These are phyloP conservation scores for Microdon myrmicae DNA, from an alignment of 2,888 invertebrate species.

Conservation along the genomic window DNA sequence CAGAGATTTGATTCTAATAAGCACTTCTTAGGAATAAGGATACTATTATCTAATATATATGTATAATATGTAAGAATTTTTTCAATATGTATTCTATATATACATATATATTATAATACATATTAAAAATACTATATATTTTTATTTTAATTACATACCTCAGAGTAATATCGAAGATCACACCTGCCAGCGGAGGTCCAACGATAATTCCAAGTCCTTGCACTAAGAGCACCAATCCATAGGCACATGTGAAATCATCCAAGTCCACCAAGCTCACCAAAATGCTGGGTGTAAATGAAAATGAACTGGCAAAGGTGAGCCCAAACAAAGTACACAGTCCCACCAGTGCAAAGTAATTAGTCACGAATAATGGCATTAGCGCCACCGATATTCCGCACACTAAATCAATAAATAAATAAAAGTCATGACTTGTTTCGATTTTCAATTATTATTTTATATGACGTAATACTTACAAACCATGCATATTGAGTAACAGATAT, in stretches of 20 bases:
- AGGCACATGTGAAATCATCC: slow-evolving; percentile 91
- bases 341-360: slow-evolving; percentile 59
- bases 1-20: too few species aligned
- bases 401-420: slow-evolving; percentile 31
- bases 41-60: too few species aligned
- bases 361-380: slow-evolving; percentile 62
- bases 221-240: slow-evolving; percentile 87
- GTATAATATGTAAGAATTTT: too few species aligned
- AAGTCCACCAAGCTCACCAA: slow-evolving; percentile 88
- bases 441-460: background rate
- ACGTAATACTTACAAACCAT: slow-evolving; percentile 68
- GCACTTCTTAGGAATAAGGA: too few species aligned
- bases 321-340: slow-evolving; percentile 78
- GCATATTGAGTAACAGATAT: slow-evolving; percentile 83
- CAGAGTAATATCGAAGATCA: slow-evolving; percentile 62
- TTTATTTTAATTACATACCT: slow-evolving; percentile 56
- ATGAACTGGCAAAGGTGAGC: slow-evolving; percentile 89
- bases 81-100: too few species aligned
- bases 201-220: slow-evolving; percentile 93
- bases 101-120: too few species aligned
- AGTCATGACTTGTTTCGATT: background rate
- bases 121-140: background rate
- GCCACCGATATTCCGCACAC: slow-evolving; percentile 65
- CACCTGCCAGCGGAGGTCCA: slow-evolving; percentile 92
- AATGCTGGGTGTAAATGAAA: slow-evolving; percentile 90